Base-by-base conservation (phyloP, 2,888 invertebrate genomes). In the Sacculina carcini region DNA sequence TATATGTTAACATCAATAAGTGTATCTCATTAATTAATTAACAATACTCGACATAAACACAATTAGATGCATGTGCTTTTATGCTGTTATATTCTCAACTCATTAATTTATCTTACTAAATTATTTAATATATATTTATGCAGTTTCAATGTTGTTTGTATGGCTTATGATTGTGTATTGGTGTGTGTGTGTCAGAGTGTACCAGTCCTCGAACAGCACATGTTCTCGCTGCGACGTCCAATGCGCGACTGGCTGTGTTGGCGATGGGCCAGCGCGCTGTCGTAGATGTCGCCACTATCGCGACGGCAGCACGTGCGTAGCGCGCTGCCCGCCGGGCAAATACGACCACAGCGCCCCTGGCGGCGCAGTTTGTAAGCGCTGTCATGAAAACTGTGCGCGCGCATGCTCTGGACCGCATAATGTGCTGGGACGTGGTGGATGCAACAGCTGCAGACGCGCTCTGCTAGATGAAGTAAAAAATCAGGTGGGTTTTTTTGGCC, bases 381-480 rank as follows among this genome's bases (percentile, higher is more conserved):
- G 94, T 61, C 85, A 90, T 62, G 66, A 70, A 10, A 83, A 83
- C 60, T 94, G 92, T 64, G 73, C 76, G n/a, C 78, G 76, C 56
- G 89, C 90, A 16, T 96, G 96, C 64, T 76, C 78, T 0, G 96
- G 96, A 0, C 85, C 90, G 0, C 73, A 71, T 14, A 80, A 84
- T 60, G 79, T 77, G 4, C 78, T 94, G 4, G 84, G 85, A 0
- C 66, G 67, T 0, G 77, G 76, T 7, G 96, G 86, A 2, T 98
- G 96, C 62, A 79, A 79, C 58, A 79, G 81, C 4, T 98, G 96
- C 65, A 79, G 81, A 58, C 79, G 84, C 62, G 92, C 87, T 3
- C 80, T 92, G 52, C 79, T 87, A 60, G n/a, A n/a, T n/a, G n/a
- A n/a, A n/a, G n/a, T n/a, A n/a, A n/a, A n/a, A n/a, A n/a, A n/a